Evolutionary conservation across 2,797 vertebrate species (phyloP).

Genomic region (Malurus leucopterus): DNA sequence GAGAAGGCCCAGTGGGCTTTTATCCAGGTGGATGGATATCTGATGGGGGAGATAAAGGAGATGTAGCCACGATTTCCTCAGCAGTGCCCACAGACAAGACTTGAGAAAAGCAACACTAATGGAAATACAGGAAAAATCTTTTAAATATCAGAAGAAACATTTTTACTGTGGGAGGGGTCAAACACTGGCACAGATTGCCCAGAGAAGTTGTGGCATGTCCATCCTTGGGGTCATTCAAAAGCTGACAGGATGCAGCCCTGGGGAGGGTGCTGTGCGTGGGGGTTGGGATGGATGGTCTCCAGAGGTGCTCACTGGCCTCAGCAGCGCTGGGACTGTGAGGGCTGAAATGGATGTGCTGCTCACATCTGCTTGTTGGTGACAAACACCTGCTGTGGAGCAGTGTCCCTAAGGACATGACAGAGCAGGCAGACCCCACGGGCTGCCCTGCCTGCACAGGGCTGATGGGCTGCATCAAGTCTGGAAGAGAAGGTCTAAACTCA

Average conservation of each 20-base stretch:
- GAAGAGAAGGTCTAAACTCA: neutral
- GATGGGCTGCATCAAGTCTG: neutral
- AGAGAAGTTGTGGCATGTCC: neutral
- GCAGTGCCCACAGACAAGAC: too few species aligned
- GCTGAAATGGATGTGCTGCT: neutral
- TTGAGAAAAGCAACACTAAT: neutral
- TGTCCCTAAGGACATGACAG: neutral
- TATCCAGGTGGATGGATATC: neutral
- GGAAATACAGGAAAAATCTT: neutral
- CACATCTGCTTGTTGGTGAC: neutral
- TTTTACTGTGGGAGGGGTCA: neutral
- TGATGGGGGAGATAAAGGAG: neutral
- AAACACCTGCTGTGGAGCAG: neutral
- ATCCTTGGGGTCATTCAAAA: neutral
- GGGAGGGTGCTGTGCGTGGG: neutral
- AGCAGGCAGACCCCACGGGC: neutral
- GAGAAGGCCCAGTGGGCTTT: neutral
- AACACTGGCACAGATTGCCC: neutral
- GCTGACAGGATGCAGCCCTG: accelerated
- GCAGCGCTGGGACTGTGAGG: accelerated
- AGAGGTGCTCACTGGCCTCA: neutral
- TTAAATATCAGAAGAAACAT: neutral
- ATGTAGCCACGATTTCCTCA: neutral
- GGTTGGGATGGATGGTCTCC: neutral
- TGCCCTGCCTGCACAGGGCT: neutral